These are phyloP conservation scores for Coracopsis vasa DNA, from an alignment of 2,113 vertebrate species.

Conservation along the genomic window DNA sequence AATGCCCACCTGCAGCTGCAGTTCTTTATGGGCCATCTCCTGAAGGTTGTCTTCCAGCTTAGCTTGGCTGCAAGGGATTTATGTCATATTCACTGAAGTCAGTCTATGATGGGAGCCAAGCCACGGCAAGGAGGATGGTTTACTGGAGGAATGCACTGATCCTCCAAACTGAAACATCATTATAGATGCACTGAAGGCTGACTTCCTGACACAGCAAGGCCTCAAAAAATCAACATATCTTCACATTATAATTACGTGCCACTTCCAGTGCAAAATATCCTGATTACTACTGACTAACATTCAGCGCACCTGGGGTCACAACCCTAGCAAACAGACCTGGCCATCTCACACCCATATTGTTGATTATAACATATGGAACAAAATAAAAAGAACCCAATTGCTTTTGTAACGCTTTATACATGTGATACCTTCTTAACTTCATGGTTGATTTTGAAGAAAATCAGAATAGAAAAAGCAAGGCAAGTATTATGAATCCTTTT, in stretches of 20 bases:
- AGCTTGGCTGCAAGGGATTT: neutral
- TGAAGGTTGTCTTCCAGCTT: rapidly evolving
- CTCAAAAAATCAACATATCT: neutral
- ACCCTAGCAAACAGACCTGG: neutral
- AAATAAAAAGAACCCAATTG: neutral
- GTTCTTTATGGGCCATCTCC: neutral
- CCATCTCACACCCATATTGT: rapidly evolving
- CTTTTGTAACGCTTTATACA: neutral
- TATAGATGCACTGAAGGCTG: neutral
- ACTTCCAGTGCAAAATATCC: neutral
- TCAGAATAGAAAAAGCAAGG: neutral
- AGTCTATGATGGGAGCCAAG: rapidly evolving
- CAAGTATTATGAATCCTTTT: neutral
- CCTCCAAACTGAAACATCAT: neutral
- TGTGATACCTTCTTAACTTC: neutral
- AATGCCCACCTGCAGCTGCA: neutral
- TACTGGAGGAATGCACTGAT: neutral
- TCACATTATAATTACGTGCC: neutral
- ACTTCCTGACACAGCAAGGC: neutral
- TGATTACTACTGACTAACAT: neutral
- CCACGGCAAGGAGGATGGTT: neutral
- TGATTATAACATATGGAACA: neutral
- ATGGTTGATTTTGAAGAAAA: neutral
- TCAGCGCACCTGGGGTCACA: neutral
- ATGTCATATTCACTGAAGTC: rapidly evolving